These are phyloP conservation scores for Denticeps clupeoides DNA, from an alignment of 2,797 vertebrate species.

Conservation along the genomic window DNA sequence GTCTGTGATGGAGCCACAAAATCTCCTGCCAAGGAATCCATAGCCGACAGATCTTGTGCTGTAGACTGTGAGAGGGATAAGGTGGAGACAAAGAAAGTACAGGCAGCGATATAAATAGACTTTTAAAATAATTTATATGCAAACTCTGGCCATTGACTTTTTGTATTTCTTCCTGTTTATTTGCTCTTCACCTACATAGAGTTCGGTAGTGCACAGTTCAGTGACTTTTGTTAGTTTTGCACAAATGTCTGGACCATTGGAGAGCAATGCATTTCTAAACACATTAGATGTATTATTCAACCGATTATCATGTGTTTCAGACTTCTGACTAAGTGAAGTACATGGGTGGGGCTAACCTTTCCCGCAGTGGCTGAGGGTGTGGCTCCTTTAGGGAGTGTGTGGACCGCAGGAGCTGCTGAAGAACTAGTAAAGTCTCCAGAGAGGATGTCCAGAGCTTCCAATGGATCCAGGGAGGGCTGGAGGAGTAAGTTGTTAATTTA, in stretches of 20 bases:
- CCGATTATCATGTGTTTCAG: too few relatives aligned
- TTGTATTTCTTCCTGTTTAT: too few relatives aligned
- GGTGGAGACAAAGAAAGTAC: neutral
- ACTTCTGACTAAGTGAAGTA: too few relatives aligned
- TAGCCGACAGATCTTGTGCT: constrained; percentile 22
- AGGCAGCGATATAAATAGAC: too few relatives aligned
- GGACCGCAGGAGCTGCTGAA: constrained; percentile 26
- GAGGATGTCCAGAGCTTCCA: constrained; percentile 47
- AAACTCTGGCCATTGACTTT: too few relatives aligned
- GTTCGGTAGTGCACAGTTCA: too few relatives aligned
- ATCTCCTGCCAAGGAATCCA: constrained; percentile 23
- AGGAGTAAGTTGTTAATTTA: neutral
- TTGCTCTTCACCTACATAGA: too few relatives aligned
- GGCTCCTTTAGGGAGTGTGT: constrained; percentile 21
- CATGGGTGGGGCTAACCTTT: constrained; percentile 25
- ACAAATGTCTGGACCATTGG: too few relatives aligned
- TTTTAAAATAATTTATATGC: neutral
- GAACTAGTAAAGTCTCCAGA: constrained; percentile 39
- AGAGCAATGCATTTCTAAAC: too few relatives aligned
- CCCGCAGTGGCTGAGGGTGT: constrained; percentile 28
- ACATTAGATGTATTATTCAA: too few relatives aligned
- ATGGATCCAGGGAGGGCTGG: constrained; percentile 38
- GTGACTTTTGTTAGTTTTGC: too few relatives aligned
- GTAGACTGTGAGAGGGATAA: constrained; percentile 7
- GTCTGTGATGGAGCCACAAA: constrained; percentile 18